These are phyloP conservation scores for Drosophila percnosoma DNA, from an alignment of 2,888 invertebrate genomes.

Conservation along the genomic window DNA sequence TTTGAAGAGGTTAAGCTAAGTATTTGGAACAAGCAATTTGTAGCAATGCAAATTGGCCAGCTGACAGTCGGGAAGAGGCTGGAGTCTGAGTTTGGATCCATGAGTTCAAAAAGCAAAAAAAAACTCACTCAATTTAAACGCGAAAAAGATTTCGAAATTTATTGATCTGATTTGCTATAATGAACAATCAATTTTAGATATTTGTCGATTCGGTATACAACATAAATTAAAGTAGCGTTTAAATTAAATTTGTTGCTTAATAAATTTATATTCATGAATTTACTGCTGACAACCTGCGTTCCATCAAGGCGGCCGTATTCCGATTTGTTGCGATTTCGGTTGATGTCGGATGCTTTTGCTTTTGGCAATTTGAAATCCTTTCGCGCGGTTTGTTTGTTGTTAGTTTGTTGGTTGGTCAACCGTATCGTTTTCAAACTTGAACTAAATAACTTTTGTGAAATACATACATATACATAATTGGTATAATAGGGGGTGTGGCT, in stretches of 20 bases:
- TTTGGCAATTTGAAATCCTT: conserved; percentile 32
- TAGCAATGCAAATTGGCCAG: background rate
- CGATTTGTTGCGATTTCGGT: conserved; percentile 1
- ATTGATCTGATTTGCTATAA: conserved; percentile 63
- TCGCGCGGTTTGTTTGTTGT: conserved; percentile 59
- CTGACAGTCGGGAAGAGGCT: background rate
- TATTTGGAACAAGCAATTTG: background rate
- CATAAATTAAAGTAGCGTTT: conserved; percentile 55
- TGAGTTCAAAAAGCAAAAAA: background rate
- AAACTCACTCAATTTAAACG: conserved; percentile 47
- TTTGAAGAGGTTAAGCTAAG: background rate
- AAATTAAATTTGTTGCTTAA: conserved; percentile 46
- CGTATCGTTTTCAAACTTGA: conserved; percentile 44
- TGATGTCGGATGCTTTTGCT: background rate
- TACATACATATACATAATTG: conserved; percentile 45
- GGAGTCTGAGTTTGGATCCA: background rate
- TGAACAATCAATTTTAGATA: conserved; percentile 60
- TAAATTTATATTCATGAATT: conserved; percentile 23
- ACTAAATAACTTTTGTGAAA: conserved; percentile 61
- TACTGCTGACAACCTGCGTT: conserved; percentile 39
- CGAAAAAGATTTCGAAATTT: conserved; percentile 77
- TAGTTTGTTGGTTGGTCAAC: conserved; percentile 43
- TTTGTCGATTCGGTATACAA: conserved; percentile 62
- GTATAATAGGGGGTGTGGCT: conserved; percentile 26
- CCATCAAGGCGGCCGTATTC: background rate